Base-by-base conservation (phyloP, 2,888 invertebrate species). In the Agrilus biguttatus region DNA sequence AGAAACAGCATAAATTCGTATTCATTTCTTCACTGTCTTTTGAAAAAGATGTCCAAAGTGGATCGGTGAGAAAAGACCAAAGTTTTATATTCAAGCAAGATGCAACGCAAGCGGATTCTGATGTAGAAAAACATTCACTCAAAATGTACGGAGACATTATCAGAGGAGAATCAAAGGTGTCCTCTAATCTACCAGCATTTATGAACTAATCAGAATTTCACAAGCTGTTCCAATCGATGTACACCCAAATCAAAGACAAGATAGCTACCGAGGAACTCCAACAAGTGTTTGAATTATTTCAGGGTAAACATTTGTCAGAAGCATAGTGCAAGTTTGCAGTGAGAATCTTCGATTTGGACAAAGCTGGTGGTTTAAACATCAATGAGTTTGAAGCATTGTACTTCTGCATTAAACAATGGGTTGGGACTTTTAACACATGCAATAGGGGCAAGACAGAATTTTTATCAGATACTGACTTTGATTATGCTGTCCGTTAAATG, bases 331-430 rank as follows among this genome's bases (percentile, higher is more conserved):
- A 63, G 49, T 61, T 63, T 44, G 59, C 62, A 12, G 63, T 63
- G 12, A 53, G 62, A 42, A 50, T 63, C 10, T 62, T 63, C 49
- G 62, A 62, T 47, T 49, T 63, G 42, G 63, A 63, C 43, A 55
- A 57, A 45, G 58, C 61, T 41, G 62, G 63, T 7, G 62, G 62
- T 2, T 41, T 63, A 21, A 60, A 63, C 38, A 50, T 61, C 6
- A 56, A 57, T 38, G 61, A 63, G 41, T 62, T 63, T 49, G 61
- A 63, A 49, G 52, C 57, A 10, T 48, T 63, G n/a, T 63, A 62
- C 43, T 58, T 55, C 43, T 59, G 58, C 48, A 54, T 63, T 33
- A 61, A 62, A 46, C 55, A 61, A 34, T 63, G 62, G 62, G 48
- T 62, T 7, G 48, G 51, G n/a, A 60, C 63, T 8, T 62, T 62